Percentiles rank a stretch among this genome's conserved stretches.
Conservation (phyloP, 2,113 vertebrate species). For the Poicephalus gulielmi region DNA sequence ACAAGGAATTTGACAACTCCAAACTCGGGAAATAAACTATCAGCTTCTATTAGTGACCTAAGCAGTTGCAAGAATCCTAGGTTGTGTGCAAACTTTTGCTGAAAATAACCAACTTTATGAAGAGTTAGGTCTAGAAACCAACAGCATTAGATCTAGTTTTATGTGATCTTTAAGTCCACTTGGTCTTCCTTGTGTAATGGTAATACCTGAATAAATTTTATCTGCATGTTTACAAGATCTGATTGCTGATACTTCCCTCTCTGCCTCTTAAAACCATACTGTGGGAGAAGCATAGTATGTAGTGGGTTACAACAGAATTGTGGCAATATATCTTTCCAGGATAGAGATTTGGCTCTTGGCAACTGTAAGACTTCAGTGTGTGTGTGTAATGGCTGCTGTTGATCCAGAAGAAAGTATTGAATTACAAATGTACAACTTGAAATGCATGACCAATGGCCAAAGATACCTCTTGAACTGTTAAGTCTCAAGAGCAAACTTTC, state of each 20-base stretch:
- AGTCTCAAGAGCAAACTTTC: background rate
- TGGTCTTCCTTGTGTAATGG: background rate
- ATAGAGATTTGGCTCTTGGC: background rate
- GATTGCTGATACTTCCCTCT: background rate
- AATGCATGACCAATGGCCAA: background rate
- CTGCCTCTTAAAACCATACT: background rate
- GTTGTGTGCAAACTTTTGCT: background rate
- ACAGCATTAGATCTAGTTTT: background rate
- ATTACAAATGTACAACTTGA: background rate
- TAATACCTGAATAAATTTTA: background rate
- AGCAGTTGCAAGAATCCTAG: background rate
- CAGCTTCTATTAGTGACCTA: background rate
- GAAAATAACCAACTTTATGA: background rate
- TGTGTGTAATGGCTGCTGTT: background rate
- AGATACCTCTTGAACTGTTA: background rate
- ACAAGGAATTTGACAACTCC: background rate
- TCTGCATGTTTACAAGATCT: background rate
- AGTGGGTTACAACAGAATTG: background rate
- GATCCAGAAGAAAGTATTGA: background rate
- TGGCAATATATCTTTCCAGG: background rate
- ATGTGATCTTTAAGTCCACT: background rate
- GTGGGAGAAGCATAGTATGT: background rate
- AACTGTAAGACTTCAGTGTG: background rate
- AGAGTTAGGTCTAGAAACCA: background rate
- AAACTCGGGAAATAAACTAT: background rate